A percentile compares a stretch with the other conserved stretches of the same genome.
phyloP scores from a whole-genome alignment of 2,113 vertebrate genomes.

The Phylloscopus trochilus region DNA sequence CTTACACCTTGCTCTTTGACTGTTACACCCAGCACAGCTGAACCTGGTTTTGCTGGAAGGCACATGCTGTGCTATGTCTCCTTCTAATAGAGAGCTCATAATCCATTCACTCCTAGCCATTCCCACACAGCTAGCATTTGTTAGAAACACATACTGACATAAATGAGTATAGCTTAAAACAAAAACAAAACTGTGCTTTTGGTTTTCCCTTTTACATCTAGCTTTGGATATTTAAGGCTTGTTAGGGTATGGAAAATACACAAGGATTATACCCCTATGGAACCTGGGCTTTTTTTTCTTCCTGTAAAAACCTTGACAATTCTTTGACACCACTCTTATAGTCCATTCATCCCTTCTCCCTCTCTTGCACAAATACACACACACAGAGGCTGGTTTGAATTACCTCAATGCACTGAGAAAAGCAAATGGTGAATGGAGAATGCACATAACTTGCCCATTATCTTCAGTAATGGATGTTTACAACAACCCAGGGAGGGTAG shows the following conservation, averaged over 20 bases:
- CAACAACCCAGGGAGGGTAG: background rate
- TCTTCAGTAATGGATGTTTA: background rate
- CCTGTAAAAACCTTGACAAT: background rate
- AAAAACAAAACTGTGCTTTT: fast-evolving
- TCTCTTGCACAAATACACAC: background rate
- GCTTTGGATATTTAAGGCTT: background rate
- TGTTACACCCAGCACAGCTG: background rate
- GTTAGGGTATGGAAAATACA: background rate
- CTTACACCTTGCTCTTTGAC: background rate
- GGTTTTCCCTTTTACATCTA: background rate
- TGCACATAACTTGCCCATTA: background rate
- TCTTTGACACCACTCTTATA: background rate
- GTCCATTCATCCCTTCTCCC: background rate
- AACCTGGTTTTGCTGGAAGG: background rate
- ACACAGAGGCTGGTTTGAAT: background rate
- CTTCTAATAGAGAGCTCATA: background rate
- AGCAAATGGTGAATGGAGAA: background rate
- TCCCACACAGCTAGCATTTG: background rate
- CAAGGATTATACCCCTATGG: background rate
- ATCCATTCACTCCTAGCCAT: background rate
- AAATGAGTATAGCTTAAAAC: background rate
- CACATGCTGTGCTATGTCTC: background rate
- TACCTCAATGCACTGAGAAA: background rate
- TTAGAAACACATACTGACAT: background rate
- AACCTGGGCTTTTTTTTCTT: background rate